phyloP scores from a whole-genome alignment of 2,888 invertebrate species.

The Scrobipalpa costella region DNA sequence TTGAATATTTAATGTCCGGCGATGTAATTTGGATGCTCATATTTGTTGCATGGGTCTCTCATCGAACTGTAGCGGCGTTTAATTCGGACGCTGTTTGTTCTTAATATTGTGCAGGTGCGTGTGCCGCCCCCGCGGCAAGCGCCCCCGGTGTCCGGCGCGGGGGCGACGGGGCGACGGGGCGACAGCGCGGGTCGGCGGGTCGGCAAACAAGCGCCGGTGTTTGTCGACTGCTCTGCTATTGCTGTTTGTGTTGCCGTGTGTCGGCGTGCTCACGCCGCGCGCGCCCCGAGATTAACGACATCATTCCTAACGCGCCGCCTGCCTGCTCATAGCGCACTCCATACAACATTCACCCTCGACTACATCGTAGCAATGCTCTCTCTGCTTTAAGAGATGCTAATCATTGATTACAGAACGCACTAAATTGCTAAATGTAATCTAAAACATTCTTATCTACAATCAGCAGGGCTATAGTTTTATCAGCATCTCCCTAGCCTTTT shows the following conservation, averaged over 20 bases:
- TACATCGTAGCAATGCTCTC: background rate
- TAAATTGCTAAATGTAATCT: no score
- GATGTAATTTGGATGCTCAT: conserved; percentile 3
- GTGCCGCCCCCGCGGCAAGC: conserved; percentile 19
- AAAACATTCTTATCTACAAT: no score
- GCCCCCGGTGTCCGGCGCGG: conserved; percentile 21
- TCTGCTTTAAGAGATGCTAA: background rate
- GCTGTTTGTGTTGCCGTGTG: conserved; percentile 30
- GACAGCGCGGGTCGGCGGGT: conserved; percentile 20
- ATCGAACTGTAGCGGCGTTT: conserved; percentile 8
- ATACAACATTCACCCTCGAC: background rate
- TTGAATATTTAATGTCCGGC: background rate
- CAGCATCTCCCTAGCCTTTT: no score
- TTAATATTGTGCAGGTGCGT: conserved; percentile 24
- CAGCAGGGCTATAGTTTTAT: no score
- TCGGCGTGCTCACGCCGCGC: conserved; percentile 34
- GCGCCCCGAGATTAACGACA: conserved; percentile 16
- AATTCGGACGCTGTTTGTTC: conserved; percentile 26
- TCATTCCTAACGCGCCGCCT: conserved; percentile 19
- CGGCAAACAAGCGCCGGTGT: conserved; percentile 38
- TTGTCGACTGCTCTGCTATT: conserved; percentile 37
- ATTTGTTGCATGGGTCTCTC: conserved; percentile 14
- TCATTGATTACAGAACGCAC: no score
- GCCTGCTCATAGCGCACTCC: background rate
- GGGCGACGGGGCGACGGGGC: background rate